A percentile compares a stretch with the other conserved stretches of the same genome.
These are phyloP conservation scores for Strix uralensis DNA, from an alignment of 2,113 vertebrate species.

Conservation along the genomic window DNA sequence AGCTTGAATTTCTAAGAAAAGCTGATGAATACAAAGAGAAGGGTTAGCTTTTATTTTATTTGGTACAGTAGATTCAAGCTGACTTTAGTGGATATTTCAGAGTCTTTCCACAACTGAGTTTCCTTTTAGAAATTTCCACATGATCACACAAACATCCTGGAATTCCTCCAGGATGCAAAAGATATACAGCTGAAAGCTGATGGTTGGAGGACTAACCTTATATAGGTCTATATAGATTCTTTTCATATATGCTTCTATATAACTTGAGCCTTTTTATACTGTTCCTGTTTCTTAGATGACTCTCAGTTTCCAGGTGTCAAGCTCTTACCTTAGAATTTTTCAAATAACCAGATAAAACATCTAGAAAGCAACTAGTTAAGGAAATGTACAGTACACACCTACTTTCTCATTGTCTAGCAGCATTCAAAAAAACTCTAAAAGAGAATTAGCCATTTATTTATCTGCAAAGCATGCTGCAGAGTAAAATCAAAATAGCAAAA, in stretches of 20 bases:
- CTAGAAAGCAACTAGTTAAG: background rate
- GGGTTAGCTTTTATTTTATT: background rate
- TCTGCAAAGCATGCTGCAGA: background rate
- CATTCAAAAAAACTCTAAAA: background rate
- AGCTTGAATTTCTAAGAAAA: background rate
- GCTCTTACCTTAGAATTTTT: background rate
- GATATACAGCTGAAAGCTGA: background rate
- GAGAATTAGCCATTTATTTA: background rate
- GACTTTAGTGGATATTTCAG: background rate
- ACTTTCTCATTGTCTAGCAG: background rate
- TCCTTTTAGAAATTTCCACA: background rate
- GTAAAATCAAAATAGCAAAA: background rate
- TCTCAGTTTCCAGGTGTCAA: background rate
- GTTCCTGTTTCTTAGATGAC: background rate
- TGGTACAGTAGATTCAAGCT: background rate
- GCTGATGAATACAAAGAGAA: background rate
- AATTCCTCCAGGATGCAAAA: background rate
- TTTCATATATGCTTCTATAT: background rate
- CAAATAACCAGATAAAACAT: background rate
- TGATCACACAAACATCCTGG: background rate
- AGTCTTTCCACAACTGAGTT: background rate
- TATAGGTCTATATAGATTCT: background rate
- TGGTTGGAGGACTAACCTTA: background rate
- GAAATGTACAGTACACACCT: background rate
- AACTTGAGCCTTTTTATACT: background rate